Base-by-base conservation (phyloP, 2,888 invertebrate species). In the Coenonympha glycerion region DNA sequence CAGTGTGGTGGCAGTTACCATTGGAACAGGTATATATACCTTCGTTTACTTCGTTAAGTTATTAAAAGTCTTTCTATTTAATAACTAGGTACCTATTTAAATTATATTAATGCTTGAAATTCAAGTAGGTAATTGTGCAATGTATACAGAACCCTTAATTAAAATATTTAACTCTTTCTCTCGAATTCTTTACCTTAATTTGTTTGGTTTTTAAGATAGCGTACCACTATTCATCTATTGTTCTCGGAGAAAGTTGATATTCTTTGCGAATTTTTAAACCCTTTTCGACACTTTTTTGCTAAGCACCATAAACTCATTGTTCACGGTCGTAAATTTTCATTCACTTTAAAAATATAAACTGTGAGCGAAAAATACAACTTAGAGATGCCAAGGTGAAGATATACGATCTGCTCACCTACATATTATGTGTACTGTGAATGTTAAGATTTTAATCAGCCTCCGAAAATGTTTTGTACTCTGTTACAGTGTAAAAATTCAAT, bases 231-330 rank as follows among this genome's bases (percentile, higher is more conserved):
- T 55, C 46, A 51, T 33, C 54, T 52, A 65, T 84, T 84, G 78
- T 84, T 69, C 62, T 62, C 44, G 56, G 76, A 65, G 81, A 85
- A 84, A 83, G 83, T 82, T 66, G 64, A 65, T 58, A 58, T 75
- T 73, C 64, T 64, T 72, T 70, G 66, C 65, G 54, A 66, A 62
- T 56, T 69, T 68, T 71, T 68, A 67, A 84, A 82, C 74, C 81
- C 83, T 76, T 82, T 81, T 63, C 61, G 58, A 57, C 49, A 63
- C 59, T 75, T 76, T 73, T 78, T 69, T 65, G 49, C 42, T 16
- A 21, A 11, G 16, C 26, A 36, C 55, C 49, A 57, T 55, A 60
- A 45, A 56, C 19, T 57, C 55, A 65, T 63, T 59, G 34, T 55
- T 48, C 39, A 47, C 15, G 47, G 44, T 44, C 30, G 39, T 42